phyloP scores from a whole-genome alignment of 1,140 invertebrate species.

The Metaphire vulgaris region DNA sequence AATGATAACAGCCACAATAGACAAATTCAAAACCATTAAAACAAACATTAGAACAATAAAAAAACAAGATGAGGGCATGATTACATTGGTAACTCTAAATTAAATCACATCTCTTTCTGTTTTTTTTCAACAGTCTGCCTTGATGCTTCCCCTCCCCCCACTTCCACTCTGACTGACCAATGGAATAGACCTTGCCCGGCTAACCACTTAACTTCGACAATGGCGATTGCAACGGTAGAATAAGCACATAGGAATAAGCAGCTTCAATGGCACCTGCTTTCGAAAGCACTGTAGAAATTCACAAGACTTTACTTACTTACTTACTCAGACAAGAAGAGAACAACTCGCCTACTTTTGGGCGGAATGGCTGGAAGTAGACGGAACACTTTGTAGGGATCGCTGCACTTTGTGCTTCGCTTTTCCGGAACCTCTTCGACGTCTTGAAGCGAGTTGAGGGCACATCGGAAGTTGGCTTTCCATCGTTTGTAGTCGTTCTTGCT shows the following conservation, averaged over 20 bases:
- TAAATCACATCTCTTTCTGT: too few species aligned
- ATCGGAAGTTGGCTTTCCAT: constrained; percentile 48
- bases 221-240: too few species aligned
- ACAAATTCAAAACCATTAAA: too few species aligned
- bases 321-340: neutral
- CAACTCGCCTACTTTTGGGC: neutral
- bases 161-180: neutral
- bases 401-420: constrained; percentile 33
- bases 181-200: neutral
- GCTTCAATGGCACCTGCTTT: too few species aligned
- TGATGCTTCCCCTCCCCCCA: too few species aligned
- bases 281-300: neutral
- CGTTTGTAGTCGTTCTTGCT: constrained; percentile 35
- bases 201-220: too few species aligned
- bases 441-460: constrained; percentile 43
- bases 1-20: too few species aligned
- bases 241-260: too few species aligned
- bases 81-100: too few species aligned
- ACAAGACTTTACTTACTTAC: neutral
- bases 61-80: too few species aligned
- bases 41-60: too few species aligned
- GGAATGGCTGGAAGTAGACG: constrained; percentile 29
- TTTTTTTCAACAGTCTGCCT: too few species aligned
- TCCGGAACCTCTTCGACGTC: constrained; percentile 37
- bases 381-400: constrained; percentile 41